phyloP scores from a whole-genome alignment of 1,140 invertebrate genomes.

The Asbolus verrucosus region DNA sequence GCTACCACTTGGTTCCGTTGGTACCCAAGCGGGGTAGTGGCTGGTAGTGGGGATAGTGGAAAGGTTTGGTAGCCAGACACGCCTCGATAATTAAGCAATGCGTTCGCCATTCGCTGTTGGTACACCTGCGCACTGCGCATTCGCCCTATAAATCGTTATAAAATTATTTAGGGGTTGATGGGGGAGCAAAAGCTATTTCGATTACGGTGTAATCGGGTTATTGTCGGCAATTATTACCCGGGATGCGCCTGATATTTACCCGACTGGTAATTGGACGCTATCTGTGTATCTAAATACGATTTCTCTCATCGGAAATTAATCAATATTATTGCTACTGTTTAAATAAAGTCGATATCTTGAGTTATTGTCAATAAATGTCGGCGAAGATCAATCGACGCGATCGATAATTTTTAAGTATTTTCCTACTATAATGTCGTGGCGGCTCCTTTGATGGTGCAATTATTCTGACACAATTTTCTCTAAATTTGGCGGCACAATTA shows the following conservation, averaged over 20 bases:
- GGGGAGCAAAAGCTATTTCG: neutral
- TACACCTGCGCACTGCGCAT: neutral
- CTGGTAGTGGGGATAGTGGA: constrained; percentile 4
- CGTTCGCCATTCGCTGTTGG: constrained; percentile 7
- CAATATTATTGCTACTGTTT: constrained; percentile 7
- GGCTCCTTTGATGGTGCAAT: constrained; percentile 3
- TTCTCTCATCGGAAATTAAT: constrained; percentile 8
- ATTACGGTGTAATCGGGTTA: neutral
- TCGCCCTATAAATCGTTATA: neutral
- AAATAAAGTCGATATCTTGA: constrained; percentile 8
- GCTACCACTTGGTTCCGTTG: constrained; percentile 4
- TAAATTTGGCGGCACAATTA: neutral
- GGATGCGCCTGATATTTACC: neutral
- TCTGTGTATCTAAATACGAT: neutral
- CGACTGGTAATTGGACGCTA: neutral
- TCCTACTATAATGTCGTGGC: neutral
- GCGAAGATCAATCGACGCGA: neutral
- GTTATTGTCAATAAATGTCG: constrained; percentile 4
- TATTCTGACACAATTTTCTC: neutral
- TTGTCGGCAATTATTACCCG: neutral
- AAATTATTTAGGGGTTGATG: constrained; percentile 1
- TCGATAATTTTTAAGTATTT: constrained; percentile 7
- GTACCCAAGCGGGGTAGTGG: constrained; percentile 15
- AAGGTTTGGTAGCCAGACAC: constrained; percentile 2
- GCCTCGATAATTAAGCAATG: constrained; percentile 20